Evolutionary conservation across 2,797 vertebrate species (phyloP).

Genomic region (Cyclopterus lumpus): DNA sequence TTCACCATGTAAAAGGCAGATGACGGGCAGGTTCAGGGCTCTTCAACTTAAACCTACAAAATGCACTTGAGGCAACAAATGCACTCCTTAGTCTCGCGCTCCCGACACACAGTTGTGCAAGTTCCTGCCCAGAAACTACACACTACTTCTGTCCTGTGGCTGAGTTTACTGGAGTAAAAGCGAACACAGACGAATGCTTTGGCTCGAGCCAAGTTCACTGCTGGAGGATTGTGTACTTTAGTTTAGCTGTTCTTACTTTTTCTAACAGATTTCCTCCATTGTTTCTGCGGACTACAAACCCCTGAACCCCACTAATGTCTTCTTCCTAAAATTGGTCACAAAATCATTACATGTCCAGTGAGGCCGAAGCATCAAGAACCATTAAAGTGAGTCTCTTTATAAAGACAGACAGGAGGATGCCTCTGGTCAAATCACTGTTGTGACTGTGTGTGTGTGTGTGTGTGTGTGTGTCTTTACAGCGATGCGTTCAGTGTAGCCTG

Average conservation of each 20-base stretch:
- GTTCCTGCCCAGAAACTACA: not conserved
- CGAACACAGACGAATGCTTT: not conserved
- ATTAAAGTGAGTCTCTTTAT: constrained; percentile 17
- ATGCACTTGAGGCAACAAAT: not conserved
- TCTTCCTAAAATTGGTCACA: not conserved
- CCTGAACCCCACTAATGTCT: not conserved
- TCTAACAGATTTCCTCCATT: not conserved
- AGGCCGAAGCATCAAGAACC: constrained; percentile 5
- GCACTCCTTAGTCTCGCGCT: not conserved
- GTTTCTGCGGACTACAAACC: not conserved
- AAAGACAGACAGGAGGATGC: constrained; percentile 7
- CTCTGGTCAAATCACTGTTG: constrained; percentile 15
- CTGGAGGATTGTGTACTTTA: not conserved
- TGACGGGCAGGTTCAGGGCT: not conserved
- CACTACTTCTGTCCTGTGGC: not conserved
- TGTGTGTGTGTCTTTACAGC: constrained; percentile 30
- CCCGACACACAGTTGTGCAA: not conserved
- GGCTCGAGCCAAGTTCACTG: not conserved
- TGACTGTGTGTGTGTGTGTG: not conserved
- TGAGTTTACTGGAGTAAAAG: not conserved
- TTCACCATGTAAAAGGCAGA: not conserved
- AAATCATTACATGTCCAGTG: not conserved
- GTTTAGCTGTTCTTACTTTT: not conserved
- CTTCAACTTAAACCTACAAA: constrained; percentile 12
- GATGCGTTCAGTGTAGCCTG: constrained; percentile 44